Evolutionary conservation across 2,888 invertebrate species (phyloP).

Genomic region (Tetheella fluctuosa): DNA sequence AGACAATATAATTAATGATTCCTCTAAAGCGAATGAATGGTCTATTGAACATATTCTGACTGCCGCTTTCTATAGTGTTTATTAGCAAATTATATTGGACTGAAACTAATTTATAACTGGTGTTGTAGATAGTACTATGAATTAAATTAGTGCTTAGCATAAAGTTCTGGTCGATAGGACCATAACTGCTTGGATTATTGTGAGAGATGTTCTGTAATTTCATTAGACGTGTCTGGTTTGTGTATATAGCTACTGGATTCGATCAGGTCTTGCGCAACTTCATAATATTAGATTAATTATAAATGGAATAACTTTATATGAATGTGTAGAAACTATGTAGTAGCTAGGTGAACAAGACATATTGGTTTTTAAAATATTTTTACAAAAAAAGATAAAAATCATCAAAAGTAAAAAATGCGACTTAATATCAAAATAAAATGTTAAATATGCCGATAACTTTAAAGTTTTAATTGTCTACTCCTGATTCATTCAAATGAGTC

Average conservation of each 20-base stretch:
- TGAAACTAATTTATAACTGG: slow-evolving; percentile 52
- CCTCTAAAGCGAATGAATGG: slow-evolving; percentile 54
- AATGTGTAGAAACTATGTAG: no score
- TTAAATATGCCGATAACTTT: not conserved
- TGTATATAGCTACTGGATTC: not conserved
- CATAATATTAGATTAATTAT: no score
- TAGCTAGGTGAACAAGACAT: no score
- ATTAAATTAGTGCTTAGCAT: slow-evolving; percentile 3
- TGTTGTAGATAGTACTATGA: slow-evolving; percentile 21
- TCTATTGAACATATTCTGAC: slow-evolving; percentile 43
- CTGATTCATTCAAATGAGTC: slow-evolving; percentile 40
- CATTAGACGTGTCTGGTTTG: not conserved
- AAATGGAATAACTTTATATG: no score
- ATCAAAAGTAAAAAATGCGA: not conserved
- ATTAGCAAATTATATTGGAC: slow-evolving; percentile 45
- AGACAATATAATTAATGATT: slow-evolving; percentile 57
- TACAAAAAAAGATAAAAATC: not conserved
- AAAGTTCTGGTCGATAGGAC: slow-evolving; percentile 5
- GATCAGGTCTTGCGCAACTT: not conserved
- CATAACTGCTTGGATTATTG: slow-evolving; percentile 5
- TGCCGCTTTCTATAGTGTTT: slow-evolving; percentile 50
- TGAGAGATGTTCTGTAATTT: not conserved
- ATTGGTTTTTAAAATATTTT: no score
- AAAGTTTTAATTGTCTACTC: slow-evolving; percentile 27
- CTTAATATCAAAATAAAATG: not conserved